These are phyloP conservation scores for Aphaenogaster rudis DNA, from an alignment of 1,140 invertebrate genomes.

Conservation along the genomic window DNA sequence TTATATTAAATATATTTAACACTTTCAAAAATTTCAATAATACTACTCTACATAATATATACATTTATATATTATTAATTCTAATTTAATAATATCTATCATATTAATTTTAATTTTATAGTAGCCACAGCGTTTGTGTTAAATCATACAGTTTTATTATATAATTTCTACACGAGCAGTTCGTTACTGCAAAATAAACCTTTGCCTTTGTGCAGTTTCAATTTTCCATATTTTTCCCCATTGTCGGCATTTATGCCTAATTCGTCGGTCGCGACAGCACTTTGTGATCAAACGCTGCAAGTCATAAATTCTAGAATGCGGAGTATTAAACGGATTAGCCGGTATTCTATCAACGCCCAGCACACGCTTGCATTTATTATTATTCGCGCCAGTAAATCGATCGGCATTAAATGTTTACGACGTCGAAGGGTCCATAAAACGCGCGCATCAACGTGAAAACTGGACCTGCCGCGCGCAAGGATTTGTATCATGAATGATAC, in stretches of 20 bases:
- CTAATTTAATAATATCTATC: background rate
- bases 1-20: background rate
- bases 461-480: background rate
- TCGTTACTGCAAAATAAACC: constrained; percentile 13
- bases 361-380: constrained; percentile 55
- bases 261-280: background rate
- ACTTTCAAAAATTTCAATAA: background rate
- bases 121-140: background rate
- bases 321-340: constrained; percentile 53
- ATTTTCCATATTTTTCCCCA: background rate
- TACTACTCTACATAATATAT: background rate
- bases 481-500: constrained; percentile 39
- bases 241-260: background rate
- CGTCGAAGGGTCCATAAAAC: constrained; percentile 52
- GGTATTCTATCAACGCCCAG: constrained; percentile 56
- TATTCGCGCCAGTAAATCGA: constrained; percentile 64
- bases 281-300: constrained; percentile 47
- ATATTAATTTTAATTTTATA: background rate
- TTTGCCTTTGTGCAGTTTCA: background rate
- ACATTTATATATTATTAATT: background rate
- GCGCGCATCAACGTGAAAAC: background rate
- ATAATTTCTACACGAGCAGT: background rate
- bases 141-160: background rate
- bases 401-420: constrained; percentile 72
- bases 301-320: constrained; percentile 41